These are phyloP conservation scores for Heliconius hewitsoni DNA, from an alignment of 1,140 invertebrate genomes.

Conservation along the genomic window DNA sequence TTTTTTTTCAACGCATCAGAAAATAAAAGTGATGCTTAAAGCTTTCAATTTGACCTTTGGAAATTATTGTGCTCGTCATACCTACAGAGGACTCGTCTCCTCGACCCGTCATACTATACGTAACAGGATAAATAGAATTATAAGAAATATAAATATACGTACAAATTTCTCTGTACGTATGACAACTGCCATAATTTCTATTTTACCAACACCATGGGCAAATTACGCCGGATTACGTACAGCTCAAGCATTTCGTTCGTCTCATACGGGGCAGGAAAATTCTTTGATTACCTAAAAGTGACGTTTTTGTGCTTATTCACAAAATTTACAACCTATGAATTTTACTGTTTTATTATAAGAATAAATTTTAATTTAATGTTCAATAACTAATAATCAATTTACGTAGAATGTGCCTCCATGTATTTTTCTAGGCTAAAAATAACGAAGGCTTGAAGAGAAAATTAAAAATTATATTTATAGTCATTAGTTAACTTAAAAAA, in stretches of 20 bases:
- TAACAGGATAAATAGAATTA: background rate
- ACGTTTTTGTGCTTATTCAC: background rate
- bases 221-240: too few relatives aligned
- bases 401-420: background rate
- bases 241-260: background rate
- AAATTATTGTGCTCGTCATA: too few relatives aligned
- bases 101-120: background rate
- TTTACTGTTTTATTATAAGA: background rate
- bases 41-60: too few relatives aligned
- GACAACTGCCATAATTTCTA: background rate
- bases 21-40: too few relatives aligned
- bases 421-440: background rate
- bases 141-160: background rate
- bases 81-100: too few relatives aligned
- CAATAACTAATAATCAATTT: background rate
- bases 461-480: too few relatives aligned
- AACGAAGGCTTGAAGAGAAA: background rate
- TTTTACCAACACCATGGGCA: background rate
- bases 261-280: background rate
- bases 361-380: background rate
- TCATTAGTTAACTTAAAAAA: too few relatives aligned
- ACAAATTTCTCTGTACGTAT: background rate
- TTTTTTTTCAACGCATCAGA: too few relatives aligned
- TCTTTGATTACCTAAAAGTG: background rate
- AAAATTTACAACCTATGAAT: background rate